Conservation (phyloP, 1,140 invertebrate species). For the Armadillidium nasatum region DNA sequence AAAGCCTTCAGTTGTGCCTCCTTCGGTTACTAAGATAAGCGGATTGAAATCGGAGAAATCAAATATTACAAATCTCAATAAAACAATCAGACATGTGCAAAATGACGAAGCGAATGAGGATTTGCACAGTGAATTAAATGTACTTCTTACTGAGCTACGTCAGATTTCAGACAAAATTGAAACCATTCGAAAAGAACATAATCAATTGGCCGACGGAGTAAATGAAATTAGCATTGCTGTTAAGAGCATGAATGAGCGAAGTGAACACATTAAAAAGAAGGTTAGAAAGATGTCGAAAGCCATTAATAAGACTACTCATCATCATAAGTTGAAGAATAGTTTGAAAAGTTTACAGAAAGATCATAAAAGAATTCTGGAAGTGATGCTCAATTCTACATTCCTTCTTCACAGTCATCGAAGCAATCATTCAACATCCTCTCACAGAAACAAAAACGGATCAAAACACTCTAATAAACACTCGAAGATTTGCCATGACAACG, state of each 20-base stretch:
- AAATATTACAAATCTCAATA: background rate
- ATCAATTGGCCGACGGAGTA: background rate
- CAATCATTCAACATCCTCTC: background rate
- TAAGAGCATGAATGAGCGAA: background rate
- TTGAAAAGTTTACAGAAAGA: background rate
- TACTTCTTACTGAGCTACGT: background rate
- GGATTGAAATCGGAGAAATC: background rate
- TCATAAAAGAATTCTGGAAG: slow-evolving; percentile 1
- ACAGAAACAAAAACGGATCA: background rate
- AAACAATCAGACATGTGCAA: background rate
- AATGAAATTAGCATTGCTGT: background rate
- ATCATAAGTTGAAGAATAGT: background rate
- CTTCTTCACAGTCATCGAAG: background rate
- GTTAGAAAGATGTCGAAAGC: slow-evolving; percentile 3
- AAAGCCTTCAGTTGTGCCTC: background rate
- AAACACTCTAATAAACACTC: background rate
- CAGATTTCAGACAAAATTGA: background rate
- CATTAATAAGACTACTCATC: slow-evolving; percentile 2
- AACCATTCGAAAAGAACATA: background rate
- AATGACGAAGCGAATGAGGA: background rate
- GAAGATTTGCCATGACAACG: background rate
- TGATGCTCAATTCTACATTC: background rate
- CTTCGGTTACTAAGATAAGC: background rate
- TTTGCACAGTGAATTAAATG: slow-evolving; percentile 1
- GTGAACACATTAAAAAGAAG: slow-evolving; percentile 6